Percentiles rank a stretch among this genome's conserved stretches.
phyloP scores from a whole-genome alignment of 2,113 vertebrate species.

The Ictidomys tridecemlineatus region DNA sequence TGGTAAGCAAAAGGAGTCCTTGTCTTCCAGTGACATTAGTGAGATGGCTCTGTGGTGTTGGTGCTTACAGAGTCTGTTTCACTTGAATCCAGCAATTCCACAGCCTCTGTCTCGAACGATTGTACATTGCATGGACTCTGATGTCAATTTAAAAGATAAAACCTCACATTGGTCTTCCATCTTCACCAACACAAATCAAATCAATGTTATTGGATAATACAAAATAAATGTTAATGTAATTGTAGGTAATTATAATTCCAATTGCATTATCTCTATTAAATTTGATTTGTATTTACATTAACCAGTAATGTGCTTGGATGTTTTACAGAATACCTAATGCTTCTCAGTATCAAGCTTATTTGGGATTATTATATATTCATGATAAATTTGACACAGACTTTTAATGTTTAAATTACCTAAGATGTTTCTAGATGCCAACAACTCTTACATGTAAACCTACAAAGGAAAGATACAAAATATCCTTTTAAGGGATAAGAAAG shows the following conservation, averaged over 20 bases:
- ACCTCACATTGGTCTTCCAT: background rate
- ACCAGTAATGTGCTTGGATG: background rate
- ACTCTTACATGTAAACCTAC: background rate
- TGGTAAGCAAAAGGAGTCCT: background rate
- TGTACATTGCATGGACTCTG: background rate
- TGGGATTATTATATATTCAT: background rate
- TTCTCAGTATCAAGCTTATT: conserved; percentile 22
- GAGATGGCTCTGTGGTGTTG: background rate
- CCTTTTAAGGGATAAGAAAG: background rate
- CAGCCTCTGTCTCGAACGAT: background rate
- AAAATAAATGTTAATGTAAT: conserved; percentile 35
- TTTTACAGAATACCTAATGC: background rate
- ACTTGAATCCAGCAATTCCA: background rate
- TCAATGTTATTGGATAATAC: background rate
- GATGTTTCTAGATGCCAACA: background rate
- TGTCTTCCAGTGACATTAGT: background rate
- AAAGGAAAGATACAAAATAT: conserved; percentile 9
- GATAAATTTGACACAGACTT: conserved; percentile 18
- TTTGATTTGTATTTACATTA: background rate
- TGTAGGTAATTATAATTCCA: conserved; percentile 27
- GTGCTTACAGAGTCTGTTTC: background rate
- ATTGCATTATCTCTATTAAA: background rate
- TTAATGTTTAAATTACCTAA: conserved; percentile 1
- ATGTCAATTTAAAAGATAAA: conserved; percentile 28
- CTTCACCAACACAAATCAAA: background rate